Percentiles rank a stretch among this genome's conserved stretches.
Evolutionary conservation across 2,888 invertebrate species (phyloP).

Genomic region (Oxystoma pomonae): DNA sequence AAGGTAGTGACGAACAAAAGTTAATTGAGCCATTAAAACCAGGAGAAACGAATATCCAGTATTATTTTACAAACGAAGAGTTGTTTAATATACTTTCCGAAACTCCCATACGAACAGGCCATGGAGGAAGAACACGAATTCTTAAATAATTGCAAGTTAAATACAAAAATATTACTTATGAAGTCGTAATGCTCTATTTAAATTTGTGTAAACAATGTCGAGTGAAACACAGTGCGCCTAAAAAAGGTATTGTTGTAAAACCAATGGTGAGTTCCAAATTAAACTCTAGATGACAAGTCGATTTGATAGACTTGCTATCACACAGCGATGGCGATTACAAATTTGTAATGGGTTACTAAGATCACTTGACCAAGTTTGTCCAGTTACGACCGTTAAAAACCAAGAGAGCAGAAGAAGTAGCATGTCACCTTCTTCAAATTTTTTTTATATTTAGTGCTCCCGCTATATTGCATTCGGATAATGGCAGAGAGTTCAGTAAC

Average conservation of each 20-base stretch:
- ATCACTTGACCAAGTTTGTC: constrained; percentile 29
- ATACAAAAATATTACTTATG: constrained; percentile 35
- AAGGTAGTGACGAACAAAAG: constrained; percentile 27
- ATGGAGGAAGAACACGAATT: constrained; percentile 34
- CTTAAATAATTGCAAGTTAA: constrained; percentile 33
- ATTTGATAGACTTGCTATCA: constrained; percentile 38
- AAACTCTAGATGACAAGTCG: constrained; percentile 38
- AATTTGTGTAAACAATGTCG: constrained; percentile 31
- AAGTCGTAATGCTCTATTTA: constrained; percentile 32
- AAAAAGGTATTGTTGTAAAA: too few relatives aligned
- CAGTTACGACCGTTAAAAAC: too few relatives aligned
- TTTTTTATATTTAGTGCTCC: constrained; percentile 35
- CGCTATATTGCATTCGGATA: constrained; percentile 34
- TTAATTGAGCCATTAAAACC: constrained; percentile 31
- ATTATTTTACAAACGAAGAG: constrained; percentile 33
- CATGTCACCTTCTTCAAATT: constrained; percentile 30
- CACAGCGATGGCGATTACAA: too few relatives aligned
- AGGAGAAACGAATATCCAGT: constrained; percentile 27
- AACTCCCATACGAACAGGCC: constrained; percentile 32
- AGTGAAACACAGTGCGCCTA: constrained; percentile 27
- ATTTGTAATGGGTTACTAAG: constrained; percentile 19
- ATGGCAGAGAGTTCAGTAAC: constrained; percentile 35
- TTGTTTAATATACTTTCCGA: constrained; percentile 32
- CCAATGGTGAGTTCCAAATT: constrained; percentile 27
- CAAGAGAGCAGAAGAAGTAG: too few relatives aligned